These are phyloP conservation scores for Abrostola triplasia DNA, from an alignment of 2,888 invertebrate species.

Conservation along the genomic window DNA sequence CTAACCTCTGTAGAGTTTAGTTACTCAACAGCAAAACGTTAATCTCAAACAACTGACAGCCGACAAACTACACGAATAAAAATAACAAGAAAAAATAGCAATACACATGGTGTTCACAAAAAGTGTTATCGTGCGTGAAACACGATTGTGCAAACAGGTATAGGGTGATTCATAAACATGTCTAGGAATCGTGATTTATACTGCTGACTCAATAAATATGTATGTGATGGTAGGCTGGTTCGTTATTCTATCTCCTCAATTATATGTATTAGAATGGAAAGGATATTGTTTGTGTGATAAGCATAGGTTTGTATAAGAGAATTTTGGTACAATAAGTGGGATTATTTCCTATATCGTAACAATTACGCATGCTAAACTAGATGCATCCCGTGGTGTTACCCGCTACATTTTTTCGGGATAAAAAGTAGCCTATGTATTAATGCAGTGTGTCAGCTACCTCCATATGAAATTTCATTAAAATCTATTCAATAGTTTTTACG, in stretches of 20 bases:
- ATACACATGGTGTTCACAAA: constrained; percentile 49
- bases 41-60: constrained; percentile 16
- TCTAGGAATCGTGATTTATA: constrained; percentile 59
- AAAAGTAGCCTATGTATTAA: no score
- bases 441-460: no score
- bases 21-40: not conserved
- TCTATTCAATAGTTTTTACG: no score
- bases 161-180: constrained; percentile 57
- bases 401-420: no score
- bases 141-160: constrained; percentile 57
- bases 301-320: not conserved
- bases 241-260: constrained; percentile 12
- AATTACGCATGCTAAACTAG: no score
- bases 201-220: constrained; percentile 54
- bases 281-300: not conserved
- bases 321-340: not conserved
- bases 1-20: not conserved
- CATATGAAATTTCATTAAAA: no score
- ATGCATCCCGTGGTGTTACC: no score
- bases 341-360: constrained; percentile 1
- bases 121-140: constrained; percentile 58
- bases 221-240: constrained; percentile 15
- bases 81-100: constrained; percentile 29
- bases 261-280: constrained; percentile 4
- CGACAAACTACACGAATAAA: constrained; percentile 30